Base-by-base conservation (phyloP, 1,140 invertebrate species). In the Drosophila virilis region DNA sequence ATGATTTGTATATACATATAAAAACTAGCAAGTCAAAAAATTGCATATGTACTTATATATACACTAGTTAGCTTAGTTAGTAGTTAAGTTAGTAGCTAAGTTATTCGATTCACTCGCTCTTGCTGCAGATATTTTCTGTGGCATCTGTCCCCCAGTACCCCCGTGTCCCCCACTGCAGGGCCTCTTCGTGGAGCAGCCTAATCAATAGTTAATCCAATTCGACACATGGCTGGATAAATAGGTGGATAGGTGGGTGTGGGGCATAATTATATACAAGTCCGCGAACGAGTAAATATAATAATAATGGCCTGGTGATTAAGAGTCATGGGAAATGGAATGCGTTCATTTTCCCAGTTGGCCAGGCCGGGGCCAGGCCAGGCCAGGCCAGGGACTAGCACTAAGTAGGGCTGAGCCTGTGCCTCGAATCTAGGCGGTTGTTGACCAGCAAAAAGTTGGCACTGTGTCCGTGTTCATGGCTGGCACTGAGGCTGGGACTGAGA, bases 271-370 rank as follows among this genome's bases (percentile, higher is more conserved):
- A 74, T 62, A 71, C 74, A 55, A 64, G 50, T 57, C 54, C 12
- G 57, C 8, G 22, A 64, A 61, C 64, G 67, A 81, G 71, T 82
- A 88, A 86, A 86, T 81, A 80, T 88, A 89, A 89, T 88, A 89
- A 89, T 89, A 89, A 89, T 90, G 80, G 71, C 68, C 65, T 70
- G 74, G 84, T 89, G 84, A 89, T 90, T 89, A 89, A 90, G 71
- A 90, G 80, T 80, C 84, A 90, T 89, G 84, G 84, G 85, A 89
- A 89, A 90, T 84, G 81, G 73, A 90, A 80, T 77, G 84, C 64
- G 71, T 72, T 74, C 71, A 70, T 90, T 89, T 89, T 89, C 85
- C 85, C 84, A 89, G 84, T 88, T 88, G 78, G 51, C 50, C 57
- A 32, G 33, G 33, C 42, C 22, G 3, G 3, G 22, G 22, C 22